Base-by-base conservation (phyloP, 1,140 invertebrate genomes). In the Nebria ingens region DNA sequence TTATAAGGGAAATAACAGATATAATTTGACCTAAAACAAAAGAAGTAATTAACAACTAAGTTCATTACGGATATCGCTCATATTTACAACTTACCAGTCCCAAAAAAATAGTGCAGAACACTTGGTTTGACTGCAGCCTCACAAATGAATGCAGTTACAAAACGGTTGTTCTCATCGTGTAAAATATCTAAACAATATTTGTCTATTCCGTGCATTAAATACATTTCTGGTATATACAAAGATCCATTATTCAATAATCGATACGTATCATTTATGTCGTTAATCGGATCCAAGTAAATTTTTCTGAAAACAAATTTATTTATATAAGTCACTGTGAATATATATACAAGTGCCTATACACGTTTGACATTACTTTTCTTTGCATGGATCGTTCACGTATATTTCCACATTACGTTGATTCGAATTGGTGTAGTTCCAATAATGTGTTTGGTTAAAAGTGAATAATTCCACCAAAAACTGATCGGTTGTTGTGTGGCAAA, bases 291-390 rank as follows among this genome's bases (percentile, higher is more conserved):
- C 17, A 45, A 17, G 17, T 45, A 45, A 17, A 12, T 12, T 45
- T 45, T 45, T 4, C 40, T 45, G 40, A 45, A 45, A 45, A 11
- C n/a, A 34, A 34, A 45, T 12, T 45, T 45, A 45, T 45, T 45
- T 45, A 11, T 45, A 17, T 17, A 45, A n/a, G n/a, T n/a, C n/a
- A n/a, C n/a, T n/a, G 6, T 45, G 17, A 17, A 11, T 11, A n/a
- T 34, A 45, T 45, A 9, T 17, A 11, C 4, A 4, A 45, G 17
- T 11, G 6, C 9, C 40, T 11, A 45, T 17, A 12, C 25, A 29
- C 4, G 13, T 29, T 45, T 17, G 4, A 45, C 17, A 45, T n/a
- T 45, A 45, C 40, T 17, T 45, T 45, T 11, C 9, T 11, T 9
- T 11, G 17, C 40, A 45, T 11, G 40, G 40, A 17, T 45, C 40